phyloP scores from a whole-genome alignment of 2,888 invertebrate species.

The Andrena chrysosceles region DNA sequence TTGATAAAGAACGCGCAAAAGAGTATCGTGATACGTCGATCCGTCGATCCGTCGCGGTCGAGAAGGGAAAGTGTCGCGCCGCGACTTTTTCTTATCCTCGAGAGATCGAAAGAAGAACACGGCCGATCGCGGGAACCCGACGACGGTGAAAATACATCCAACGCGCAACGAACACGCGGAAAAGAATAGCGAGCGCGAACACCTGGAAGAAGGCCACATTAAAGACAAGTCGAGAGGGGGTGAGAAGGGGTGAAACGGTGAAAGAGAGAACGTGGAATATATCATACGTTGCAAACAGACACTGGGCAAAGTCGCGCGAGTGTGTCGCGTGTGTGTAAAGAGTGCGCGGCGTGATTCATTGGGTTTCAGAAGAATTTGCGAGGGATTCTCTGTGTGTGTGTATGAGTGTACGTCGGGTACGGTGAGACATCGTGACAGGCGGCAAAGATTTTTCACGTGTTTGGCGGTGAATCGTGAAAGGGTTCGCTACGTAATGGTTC shows the following conservation, averaged over 20 bases:
- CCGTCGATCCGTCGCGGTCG: constrained; percentile 5
- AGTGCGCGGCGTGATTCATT: constrained; percentile 12
- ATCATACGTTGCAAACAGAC: constrained; percentile 50
- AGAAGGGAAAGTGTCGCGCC: too few relatives aligned
- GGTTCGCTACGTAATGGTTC: constrained; percentile 84
- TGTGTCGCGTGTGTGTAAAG: background rate
- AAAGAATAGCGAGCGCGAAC: constrained; percentile 46
- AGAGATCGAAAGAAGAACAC: background rate
- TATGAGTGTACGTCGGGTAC: background rate
- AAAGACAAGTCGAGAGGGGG: constrained; percentile 36
- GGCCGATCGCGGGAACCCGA: background rate
- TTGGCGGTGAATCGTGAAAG: constrained; percentile 64
- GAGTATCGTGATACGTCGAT: constrained; percentile 25
- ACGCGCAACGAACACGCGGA: constrained; percentile 27
- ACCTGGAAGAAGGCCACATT: constrained; percentile 65
- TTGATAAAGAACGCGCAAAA: background rate
- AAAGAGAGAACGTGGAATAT: constrained; percentile 26
- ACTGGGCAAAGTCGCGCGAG: constrained; percentile 17
- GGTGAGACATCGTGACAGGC: constrained; percentile 56
- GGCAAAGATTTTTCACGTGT: constrained; percentile 55
- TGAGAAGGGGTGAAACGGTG: constrained; percentile 10
- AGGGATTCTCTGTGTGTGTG: background rate
- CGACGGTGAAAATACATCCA: background rate
- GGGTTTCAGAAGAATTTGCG: background rate
- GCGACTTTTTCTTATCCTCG: background rate